Conservation (phyloP, 2,797 vertebrate genomes). For the Martes flavigula region DNA sequence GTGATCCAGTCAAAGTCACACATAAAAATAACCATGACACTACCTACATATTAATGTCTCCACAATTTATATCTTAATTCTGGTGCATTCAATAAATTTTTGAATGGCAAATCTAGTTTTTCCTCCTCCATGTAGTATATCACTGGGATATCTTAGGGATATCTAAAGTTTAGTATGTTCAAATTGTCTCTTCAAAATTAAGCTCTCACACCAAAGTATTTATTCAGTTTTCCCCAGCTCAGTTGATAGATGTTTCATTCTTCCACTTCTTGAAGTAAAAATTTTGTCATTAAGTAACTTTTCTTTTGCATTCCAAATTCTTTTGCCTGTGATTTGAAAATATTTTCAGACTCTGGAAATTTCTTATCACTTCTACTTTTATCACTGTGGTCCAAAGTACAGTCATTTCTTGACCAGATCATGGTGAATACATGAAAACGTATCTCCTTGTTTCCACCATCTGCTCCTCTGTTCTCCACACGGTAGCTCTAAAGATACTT, state of each 20-base stretch:
- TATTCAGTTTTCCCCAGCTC: background rate
- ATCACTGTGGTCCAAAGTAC: background rate
- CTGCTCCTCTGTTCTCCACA: background rate
- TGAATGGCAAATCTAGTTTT: background rate
- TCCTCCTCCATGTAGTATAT: background rate
- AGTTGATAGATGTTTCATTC: background rate
- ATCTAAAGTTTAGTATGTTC: background rate
- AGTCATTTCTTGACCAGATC: background rate
- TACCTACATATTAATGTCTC: background rate
- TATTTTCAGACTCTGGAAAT: background rate
- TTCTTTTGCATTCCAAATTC: background rate
- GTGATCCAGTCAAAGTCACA: background rate
- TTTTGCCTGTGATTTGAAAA: background rate
- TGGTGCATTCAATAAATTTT: background rate
- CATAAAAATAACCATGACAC: background rate
- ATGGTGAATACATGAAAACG: background rate
- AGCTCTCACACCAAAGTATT: background rate
- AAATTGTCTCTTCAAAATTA: background rate
- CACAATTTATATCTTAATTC: background rate
- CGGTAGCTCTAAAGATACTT: background rate
- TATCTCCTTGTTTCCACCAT: background rate
- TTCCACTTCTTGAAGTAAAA: background rate
- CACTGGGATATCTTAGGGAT: background rate
- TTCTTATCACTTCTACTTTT: background rate
- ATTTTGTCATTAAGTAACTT: background rate